These are phyloP conservation scores for Drosophila subsilvestris DNA, from an alignment of 2,888 invertebrate species.

Conservation along the genomic window DNA sequence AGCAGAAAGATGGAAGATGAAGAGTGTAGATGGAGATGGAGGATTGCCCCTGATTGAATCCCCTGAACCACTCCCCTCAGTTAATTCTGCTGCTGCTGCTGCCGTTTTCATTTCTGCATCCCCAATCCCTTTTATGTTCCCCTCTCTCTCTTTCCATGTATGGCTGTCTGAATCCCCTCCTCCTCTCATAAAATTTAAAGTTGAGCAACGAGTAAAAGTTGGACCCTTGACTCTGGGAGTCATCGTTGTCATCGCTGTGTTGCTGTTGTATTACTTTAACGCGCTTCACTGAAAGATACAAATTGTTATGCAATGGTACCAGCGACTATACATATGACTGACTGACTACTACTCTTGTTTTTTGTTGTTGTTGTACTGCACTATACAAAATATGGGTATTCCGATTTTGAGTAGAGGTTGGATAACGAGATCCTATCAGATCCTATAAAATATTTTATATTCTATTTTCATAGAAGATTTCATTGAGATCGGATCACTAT, in stretches of 20 bases:
- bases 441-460: too few relatives aligned
- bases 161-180: not conserved
- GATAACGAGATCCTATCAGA: not conserved
- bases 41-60: slow-evolving; percentile 14
- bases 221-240: slow-evolving; percentile 53
- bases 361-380: not conserved
- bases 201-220: slow-evolving; percentile 78
- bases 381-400: not conserved
- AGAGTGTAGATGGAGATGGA: not conserved
- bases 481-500: too few relatives aligned
- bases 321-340: slow-evolving; percentile 1
- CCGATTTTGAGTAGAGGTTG: not conserved
- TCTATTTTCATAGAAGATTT: too few relatives aligned
- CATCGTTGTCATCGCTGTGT: slow-evolving; percentile 9
- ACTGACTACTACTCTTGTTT: slow-evolving; percentile 39
- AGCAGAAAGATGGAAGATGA: slow-evolving; percentile 2
- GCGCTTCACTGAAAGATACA: slow-evolving; percentile 79
- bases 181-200: slow-evolving; percentile 59
- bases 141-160: slow-evolving; percentile 14
- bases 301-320: slow-evolving; percentile 70
- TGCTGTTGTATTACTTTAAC: slow-evolving; percentile 64
- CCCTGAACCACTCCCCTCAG: not conserved
- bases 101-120: slow-evolving; percentile 5
- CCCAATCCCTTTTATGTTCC: slow-evolving; percentile 62
- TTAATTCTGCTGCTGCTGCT: not conserved